A percentile compares a stretch with the other conserved stretches of the same genome.
phyloP scores from a whole-genome alignment of 2,888 invertebrate species.

The Bruchidius siliquastri region DNA sequence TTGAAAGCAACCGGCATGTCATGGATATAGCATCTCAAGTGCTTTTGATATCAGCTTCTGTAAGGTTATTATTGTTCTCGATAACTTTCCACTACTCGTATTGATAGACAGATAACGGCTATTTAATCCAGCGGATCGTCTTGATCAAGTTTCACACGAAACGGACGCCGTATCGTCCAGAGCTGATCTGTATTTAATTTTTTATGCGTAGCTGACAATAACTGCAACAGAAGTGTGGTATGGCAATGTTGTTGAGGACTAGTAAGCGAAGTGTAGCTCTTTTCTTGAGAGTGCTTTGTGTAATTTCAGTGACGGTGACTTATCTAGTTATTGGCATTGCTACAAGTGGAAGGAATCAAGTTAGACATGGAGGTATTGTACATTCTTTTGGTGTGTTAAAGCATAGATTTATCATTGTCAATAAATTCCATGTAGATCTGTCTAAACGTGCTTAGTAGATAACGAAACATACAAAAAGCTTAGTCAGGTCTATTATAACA shows the following conservation, averaged over 20 bases:
- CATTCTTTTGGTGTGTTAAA: too few relatives aligned
- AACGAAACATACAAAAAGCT: too few relatives aligned
- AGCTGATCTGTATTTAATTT: conserved; percentile 7
- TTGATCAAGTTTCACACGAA: conserved; percentile 9
- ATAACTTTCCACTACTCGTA: conserved; percentile 32
- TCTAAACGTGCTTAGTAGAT: too few relatives aligned
- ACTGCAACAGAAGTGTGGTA: conserved; percentile 15
- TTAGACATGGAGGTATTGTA: neutral
- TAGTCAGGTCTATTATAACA: too few relatives aligned
- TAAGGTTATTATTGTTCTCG: conserved; percentile 9
- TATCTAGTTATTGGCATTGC: conserved; percentile 32
- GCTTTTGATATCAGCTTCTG: conserved; percentile 4
- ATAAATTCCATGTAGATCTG: too few relatives aligned
- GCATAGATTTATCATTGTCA: too few relatives aligned
- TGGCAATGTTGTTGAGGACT: conserved; percentile 42
- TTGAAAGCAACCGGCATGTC: neutral
- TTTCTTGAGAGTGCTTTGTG: conserved; percentile 36
- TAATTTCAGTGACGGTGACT: conserved; percentile 34
- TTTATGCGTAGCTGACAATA: conserved; percentile 1
- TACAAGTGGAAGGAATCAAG: conserved; percentile 5
- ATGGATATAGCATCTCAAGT: neutral
- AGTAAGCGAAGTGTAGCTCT: conserved; percentile 35
- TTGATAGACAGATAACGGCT: conserved; percentile 24
- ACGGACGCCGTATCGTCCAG: conserved; percentile 11
- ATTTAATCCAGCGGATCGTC: conserved; percentile 6